Conservation (phyloP, 2,888 invertebrate genomes). For the Caenorhabditis sp. region DNA sequence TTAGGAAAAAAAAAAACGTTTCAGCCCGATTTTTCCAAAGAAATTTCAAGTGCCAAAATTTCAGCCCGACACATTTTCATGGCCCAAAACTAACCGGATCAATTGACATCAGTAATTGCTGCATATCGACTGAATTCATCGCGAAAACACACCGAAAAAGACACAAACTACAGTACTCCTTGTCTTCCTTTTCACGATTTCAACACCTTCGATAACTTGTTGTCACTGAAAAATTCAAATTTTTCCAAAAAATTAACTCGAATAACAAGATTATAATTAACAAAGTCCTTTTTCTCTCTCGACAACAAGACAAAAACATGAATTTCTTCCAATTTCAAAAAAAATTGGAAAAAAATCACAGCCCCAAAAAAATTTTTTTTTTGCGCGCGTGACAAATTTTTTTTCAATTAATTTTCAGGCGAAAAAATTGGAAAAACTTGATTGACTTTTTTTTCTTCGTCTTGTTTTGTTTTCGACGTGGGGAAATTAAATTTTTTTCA, state of each 20-base stretch:
- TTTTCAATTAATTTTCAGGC: conserved; percentile 1
- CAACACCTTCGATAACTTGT: neutral
- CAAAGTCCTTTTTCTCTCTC: neutral
- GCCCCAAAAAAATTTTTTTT: neutral
- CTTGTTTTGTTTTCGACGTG: neutral
- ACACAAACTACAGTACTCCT: neutral
- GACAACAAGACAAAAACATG: neutral
- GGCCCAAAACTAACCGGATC: conserved; percentile 25
- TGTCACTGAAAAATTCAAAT: neutral
- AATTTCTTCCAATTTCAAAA: neutral
- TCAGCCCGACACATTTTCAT: neutral
- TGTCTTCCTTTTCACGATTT: neutral
- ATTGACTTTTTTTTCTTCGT: neutral
- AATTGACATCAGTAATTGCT: conserved; percentile 40
- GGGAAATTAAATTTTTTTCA: conserved; percentile 1
- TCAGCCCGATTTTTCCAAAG: no score
- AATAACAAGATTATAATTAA: neutral
- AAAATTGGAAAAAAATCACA: neutral
- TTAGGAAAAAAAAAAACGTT: no score
- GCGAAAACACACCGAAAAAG: neutral
- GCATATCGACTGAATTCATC: conserved; percentile 40
- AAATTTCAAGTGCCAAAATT: no score
- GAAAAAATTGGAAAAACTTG: neutral
- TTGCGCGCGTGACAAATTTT: neutral
- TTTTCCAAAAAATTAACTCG: neutral